Evolutionary conservation across 37 sponge, comb jelly and placozoan genomes (phyloP), one percentile per base, ranked within the genome.

Genomic region (Amphimedon queenslandica): DNA sequence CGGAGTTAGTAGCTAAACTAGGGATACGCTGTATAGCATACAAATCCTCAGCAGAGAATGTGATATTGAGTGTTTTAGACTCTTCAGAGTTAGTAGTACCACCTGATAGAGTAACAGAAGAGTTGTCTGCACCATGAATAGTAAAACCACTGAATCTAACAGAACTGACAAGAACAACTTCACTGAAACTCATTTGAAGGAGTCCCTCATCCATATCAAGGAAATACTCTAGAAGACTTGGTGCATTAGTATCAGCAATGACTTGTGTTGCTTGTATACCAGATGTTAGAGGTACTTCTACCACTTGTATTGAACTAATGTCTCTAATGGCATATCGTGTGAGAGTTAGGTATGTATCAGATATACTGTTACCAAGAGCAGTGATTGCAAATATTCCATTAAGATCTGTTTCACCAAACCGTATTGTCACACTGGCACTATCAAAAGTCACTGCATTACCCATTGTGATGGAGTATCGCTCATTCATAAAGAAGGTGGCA

Each of bases 161-260:
- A 5, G 89, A 71, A 35, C 42, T 66, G 16, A 84, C 65, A 10
- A 90, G 35, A 38, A 95, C 87, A 57, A 87, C 92, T 73, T 95
- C 96, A 57, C 79, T 69, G 70, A 88, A 95, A 2, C 91, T 81
- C n/a, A 95, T 66, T 37, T 70, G 63, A 32, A 95, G 70, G 2
- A 84, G 38, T 35, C 91, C 96, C 1, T 40, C 36, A 42, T 86
- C 76, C 76, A 82, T 78, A 75, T 95, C 89, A 18, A 95, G 66
- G 16, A 60, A 37, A 69, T 76, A 95, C 58, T 66, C 66, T 23
- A 53, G 25, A 2, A 95, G 79, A 0, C 65, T n/a, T 38, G 96
- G 96, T n/a, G 88, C 68, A 68, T 77, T 89, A 25, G 67, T 84
- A 80, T 95, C 91, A 10, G 63, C 70, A 69, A 65, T 58, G 18